These are phyloP conservation scores for Agrypnus murinus DNA, from an alignment of 2,888 invertebrate species.

Conservation along the genomic window DNA sequence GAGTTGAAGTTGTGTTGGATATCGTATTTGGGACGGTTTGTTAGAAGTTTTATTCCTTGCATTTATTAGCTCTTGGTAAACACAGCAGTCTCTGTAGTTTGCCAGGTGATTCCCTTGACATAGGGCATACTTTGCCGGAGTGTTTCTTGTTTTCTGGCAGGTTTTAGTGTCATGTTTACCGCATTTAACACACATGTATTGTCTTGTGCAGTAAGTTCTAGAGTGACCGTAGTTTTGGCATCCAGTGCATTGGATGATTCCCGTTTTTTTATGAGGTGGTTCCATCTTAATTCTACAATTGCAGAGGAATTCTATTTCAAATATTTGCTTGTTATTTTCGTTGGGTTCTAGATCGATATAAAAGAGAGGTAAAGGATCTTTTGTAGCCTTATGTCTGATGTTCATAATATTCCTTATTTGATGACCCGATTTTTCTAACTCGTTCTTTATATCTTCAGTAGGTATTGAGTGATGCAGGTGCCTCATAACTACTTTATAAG, in stretches of 20 bases:
- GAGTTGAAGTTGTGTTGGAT: neutral
- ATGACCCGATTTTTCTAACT: slow-evolving; percentile 5
- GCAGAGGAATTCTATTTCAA: neutral
- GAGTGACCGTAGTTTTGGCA: too few species aligned
- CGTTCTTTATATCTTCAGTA: neutral
- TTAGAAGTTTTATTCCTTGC: neutral
- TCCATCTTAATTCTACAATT: neutral
- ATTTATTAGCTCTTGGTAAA: neutral
- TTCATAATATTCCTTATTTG: slow-evolving; percentile 2
- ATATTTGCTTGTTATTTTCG: too few species aligned
- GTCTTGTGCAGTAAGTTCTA: too few species aligned
- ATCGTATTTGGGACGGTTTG: neutral
- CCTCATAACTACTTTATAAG: too few species aligned
- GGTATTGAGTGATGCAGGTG: too few species aligned
- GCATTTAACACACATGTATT: neutral
- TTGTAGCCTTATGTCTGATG: neutral
- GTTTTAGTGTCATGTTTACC: slow-evolving; percentile 1
- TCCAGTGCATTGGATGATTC: neutral
- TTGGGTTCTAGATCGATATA: too few species aligned
- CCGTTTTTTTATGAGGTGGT: too few species aligned
- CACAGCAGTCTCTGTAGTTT: neutral
- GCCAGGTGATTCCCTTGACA: too few species aligned
- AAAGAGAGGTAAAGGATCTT: slow-evolving; percentile 2
- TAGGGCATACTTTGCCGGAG: neutral
- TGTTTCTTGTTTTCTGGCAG: neutral